Percentiles rank a stretch among this genome's conserved stretches.
Evolutionary conservation across 2,797 vertebrate genomes (phyloP).

Genomic region (Muraenolepis orangiensis): DNA sequence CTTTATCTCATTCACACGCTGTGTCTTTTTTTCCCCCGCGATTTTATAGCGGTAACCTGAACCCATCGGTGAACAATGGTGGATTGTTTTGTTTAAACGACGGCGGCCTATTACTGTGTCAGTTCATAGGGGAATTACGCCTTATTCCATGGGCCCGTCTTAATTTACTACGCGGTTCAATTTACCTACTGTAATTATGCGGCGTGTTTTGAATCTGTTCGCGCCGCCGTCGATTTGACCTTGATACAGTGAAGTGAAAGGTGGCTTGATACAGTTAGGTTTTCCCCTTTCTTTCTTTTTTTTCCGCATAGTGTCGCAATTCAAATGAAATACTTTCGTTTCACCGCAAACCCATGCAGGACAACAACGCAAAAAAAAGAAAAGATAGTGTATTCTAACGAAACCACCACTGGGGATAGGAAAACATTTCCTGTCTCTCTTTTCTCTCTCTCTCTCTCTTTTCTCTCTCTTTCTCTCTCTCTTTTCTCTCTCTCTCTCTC

Average conservation of each 20-base stretch:
- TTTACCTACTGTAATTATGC: slow-evolving; percentile 48
- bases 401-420: slow-evolving; percentile 55
- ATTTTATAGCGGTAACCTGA: slow-evolving; percentile 31
- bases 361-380: slow-evolving; percentile 35
- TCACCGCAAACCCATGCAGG: slow-evolving; percentile 39
- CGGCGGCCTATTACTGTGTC: slow-evolving; percentile 31
- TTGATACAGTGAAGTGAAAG: slow-evolving; percentile 29
- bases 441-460: slow-evolving; percentile 53
- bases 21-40: slow-evolving; percentile 34
- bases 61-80: slow-evolving; percentile 45
- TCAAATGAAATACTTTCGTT: slow-evolving; percentile 31
- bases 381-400: slow-evolving; percentile 41
- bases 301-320: slow-evolving; percentile 22
- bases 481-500: slow-evolving; percentile 41
- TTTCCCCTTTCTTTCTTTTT: neutral
- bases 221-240: slow-evolving; percentile 19
- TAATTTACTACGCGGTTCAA: slow-evolving; percentile 28
- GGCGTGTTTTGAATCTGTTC: slow-evolving; percentile 28
- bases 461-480: too few relatives aligned
- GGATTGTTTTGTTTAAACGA: slow-evolving; percentile 49
- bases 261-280: slow-evolving; percentile 28
- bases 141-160: slow-evolving; percentile 37
- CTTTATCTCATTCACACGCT: too few relatives aligned
- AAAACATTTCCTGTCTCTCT: slow-evolving; percentile 68
- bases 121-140: slow-evolving; percentile 36